Conservation (phyloP, 2,888 invertebrate genomes). For the Heteropelma amictum region DNA sequence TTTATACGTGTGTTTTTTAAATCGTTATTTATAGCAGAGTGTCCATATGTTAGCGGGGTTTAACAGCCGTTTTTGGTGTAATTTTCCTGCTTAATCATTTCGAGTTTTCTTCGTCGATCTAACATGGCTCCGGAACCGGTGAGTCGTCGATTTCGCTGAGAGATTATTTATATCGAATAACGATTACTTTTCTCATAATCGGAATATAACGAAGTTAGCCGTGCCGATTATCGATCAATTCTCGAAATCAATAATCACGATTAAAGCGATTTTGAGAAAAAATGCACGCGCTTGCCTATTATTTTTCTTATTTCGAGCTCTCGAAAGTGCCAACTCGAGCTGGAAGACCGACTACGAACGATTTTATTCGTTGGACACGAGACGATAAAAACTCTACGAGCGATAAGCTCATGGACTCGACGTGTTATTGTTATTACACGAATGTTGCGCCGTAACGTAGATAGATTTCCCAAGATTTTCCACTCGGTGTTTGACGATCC, state of each 20-base stretch:
- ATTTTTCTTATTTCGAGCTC: too few species aligned
- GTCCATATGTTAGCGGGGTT: constrained; percentile 40
- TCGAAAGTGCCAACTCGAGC: too few species aligned
- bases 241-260: too few species aligned
- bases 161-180: background rate
- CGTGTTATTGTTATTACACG: too few species aligned
- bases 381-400: constrained; percentile 12
- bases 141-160: constrained; percentile 24
- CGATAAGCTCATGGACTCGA: background rate
- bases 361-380: background rate
- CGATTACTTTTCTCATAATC: too few species aligned
- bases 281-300: too few species aligned
- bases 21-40: background rate
- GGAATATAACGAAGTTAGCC: too few species aligned
- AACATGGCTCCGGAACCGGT: constrained; percentile 37
- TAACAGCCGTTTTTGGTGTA: background rate
- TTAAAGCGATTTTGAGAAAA: too few species aligned
- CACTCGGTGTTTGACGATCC: too few species aligned
- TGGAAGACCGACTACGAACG: background rate
- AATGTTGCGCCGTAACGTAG: too few species aligned
- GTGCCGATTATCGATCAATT: too few species aligned
- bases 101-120: background rate
- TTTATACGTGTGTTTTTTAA: background rate
- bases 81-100: background rate
- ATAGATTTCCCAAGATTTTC: too few species aligned